Evolutionary conservation across 2,113 vertebrate genomes (phyloP).

Genomic region (Nerophis ophidion): DNA sequence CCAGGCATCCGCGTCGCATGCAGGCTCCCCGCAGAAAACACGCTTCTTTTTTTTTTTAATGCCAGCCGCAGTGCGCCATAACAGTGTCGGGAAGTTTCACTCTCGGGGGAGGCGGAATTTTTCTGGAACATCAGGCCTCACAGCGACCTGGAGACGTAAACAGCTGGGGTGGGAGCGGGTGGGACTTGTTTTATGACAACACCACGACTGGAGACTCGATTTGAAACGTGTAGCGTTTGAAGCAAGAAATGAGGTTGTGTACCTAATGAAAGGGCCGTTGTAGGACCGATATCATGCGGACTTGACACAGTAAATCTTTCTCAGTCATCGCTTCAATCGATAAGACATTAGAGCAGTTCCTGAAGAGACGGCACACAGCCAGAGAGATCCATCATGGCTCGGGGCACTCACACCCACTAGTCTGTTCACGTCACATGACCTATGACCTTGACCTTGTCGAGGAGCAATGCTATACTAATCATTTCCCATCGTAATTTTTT

Average conservation of each 20-base stretch:
- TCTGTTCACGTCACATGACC: too few relatives aligned
- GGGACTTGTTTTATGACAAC: not conserved
- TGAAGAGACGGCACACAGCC: conserved; percentile 25
- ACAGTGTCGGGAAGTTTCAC: not conserved
- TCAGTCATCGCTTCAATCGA: conserved; percentile 46
- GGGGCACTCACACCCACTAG: conserved; percentile 4
- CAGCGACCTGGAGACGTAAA: conserved; percentile 13
- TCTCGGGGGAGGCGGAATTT: conserved; percentile 28
- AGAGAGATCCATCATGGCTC: conserved; percentile 28
- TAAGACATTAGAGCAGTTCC: conserved; percentile 58
- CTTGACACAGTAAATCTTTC: conserved; percentile 16
- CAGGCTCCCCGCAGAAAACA: conserved; percentile 8
- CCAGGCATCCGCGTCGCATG: not conserved
- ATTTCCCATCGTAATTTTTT: too few relatives aligned
- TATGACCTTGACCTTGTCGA: too few relatives aligned
- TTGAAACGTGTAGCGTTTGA: too few relatives aligned
- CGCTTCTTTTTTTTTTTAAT: conserved; percentile 13
- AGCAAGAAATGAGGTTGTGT: not conserved
- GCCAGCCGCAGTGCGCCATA: conserved; percentile 19
- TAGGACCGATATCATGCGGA: not conserved
- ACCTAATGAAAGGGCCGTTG: not conserved
- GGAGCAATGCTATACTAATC: too few relatives aligned
- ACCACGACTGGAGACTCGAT: too few relatives aligned
- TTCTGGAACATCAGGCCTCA: conserved; percentile 40
- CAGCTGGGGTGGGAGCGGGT: not conserved